Evolutionary conservation across 2,113 vertebrate genomes (phyloP).

Genomic region (Sisor rabdophorus): DNA sequence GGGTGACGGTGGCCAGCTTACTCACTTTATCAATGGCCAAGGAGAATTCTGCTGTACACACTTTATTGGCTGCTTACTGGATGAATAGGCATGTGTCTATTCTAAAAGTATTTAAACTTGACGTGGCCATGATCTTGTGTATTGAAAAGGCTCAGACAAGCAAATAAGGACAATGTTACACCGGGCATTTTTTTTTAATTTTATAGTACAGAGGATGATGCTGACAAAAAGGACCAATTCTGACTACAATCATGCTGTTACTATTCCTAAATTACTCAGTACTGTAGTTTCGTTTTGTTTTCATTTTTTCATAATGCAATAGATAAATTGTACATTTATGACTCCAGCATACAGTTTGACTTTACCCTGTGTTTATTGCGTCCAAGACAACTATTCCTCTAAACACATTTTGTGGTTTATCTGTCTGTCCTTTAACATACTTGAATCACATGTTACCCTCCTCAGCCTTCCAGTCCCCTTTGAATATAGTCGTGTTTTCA

Average conservation of each 20-base stretch:
- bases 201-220: constrained; percentile 61
- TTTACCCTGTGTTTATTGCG: neutral
- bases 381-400: constrained; percentile 12
- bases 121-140: constrained; percentile 53
- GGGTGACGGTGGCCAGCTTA: constrained; percentile 51
- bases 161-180: constrained; percentile 55
- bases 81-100: constrained; percentile 43
- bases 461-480: constrained; percentile 54
- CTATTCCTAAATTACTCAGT: neutral
- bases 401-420: constrained; percentile 10
- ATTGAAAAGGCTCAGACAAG: constrained; percentile 52
- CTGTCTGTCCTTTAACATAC: constrained; percentile 12
- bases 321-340: constrained; percentile 11
- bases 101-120: constrained; percentile 50
- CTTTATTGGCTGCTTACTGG: constrained; percentile 50
- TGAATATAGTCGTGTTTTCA: constrained; percentile 22
- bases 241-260: constrained; percentile 62
- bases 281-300: constrained; percentile 52
- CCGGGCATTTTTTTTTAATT: constrained; percentile 46
- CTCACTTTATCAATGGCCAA: constrained; percentile 56
- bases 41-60: constrained; percentile 50
- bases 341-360: constrained; percentile 9
- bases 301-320: neutral
- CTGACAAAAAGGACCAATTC: constrained; percentile 65
- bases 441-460: constrained; percentile 64